Evolutionary conservation across 2,888 invertebrate species (phyloP).

Genomic region (Drosophila nigricruria): DNA sequence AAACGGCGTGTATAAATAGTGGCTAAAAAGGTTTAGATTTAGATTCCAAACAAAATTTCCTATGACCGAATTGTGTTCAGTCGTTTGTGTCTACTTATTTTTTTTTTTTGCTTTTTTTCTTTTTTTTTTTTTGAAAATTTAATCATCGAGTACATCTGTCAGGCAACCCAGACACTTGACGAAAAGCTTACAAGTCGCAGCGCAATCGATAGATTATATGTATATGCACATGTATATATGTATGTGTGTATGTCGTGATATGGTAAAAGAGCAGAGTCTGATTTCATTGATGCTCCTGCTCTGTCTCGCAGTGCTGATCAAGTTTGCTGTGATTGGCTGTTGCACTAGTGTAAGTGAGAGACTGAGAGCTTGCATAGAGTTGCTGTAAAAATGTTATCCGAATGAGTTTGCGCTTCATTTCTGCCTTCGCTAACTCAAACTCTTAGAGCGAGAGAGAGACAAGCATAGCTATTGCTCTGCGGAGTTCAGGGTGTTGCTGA

Average conservation of each 20-base stretch:
- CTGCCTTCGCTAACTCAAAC: no score
- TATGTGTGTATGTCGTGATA: neutral
- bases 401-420: neutral
- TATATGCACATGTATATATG: neutral
- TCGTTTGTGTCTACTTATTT: conserved; percentile 1
- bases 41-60: conserved; percentile 23
- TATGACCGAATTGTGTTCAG: conserved; percentile 19
- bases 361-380: neutral
- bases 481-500: fast-evolving
- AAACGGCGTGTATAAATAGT: conserved; percentile 2
- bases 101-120: neutral
- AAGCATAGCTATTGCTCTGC: neutral
- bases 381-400: neutral
- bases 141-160: neutral
- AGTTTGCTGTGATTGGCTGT: neutral
- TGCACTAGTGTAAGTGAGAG: neutral
- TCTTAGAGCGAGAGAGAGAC: neutral
- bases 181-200: conserved; percentile 11
- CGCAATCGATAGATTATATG: neutral
- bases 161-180: neutral
- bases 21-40: conserved; percentile 26
- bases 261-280: neutral
- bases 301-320: neutral
- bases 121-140: neutral
- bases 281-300: neutral